Base-by-base conservation (phyloP, 1,140 invertebrate genomes). In the Drosophila obscura region DNA sequence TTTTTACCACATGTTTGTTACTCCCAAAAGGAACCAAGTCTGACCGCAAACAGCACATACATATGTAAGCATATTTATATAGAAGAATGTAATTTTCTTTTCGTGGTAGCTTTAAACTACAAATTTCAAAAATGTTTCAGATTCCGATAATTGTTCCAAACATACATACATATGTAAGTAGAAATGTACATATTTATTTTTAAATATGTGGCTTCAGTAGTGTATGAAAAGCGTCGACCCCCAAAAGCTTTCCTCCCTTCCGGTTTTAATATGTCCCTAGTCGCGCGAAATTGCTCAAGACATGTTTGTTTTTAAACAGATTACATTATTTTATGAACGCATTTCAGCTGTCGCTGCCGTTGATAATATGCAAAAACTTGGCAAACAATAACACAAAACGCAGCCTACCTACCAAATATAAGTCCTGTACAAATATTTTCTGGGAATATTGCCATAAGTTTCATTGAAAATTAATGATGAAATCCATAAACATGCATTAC, bases 301-400 rank as follows among this genome's bases (percentile, higher is more conserved):
- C 83, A 88, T 87, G 83, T 87, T 87, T 87, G 82, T 87, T 87
- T 87, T 87, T 82, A 88, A 87, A 87, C 78, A 87, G 82, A 87
- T 87, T 87, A 87, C 82, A 87, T 87, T 88, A 87, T 87, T 87
- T 88, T 87, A 87, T 87, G 82, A 87, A 85, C 82, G 82, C 71
- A 77, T 81, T 85, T 77, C 62, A 77, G 57, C 49, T 69, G 57
- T 69, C 57, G 45, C 68, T 77, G 58, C 51, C 53, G 69, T 75
- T 88, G 82, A 87, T 87, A 88, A 87, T 88, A 87, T 87, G 82
- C 83, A 87, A 87, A 88, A 87, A 87, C 82, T 87, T 88, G 79
- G 83, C 83, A 87, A 87, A 87, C 82, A 87, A 87, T 87, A 87
- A 87, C 82, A 87, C 73, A 75, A 49, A 75, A 73, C 60, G 73